These are phyloP conservation scores for Anguilla marmorata DNA, from an alignment of 2,797 vertebrate species.

Conservation along the genomic window DNA sequence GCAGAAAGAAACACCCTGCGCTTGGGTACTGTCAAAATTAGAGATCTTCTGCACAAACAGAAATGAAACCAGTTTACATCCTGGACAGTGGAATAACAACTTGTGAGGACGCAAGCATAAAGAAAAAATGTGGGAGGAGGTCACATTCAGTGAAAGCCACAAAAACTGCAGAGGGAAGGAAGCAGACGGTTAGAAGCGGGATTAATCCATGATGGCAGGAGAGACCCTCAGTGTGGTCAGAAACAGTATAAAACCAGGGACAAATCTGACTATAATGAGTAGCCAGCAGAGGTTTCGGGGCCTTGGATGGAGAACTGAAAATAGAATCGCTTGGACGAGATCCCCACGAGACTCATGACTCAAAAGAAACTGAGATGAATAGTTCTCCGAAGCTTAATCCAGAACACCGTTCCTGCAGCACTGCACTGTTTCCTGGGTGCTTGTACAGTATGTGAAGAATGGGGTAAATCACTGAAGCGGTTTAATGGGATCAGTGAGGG, in stretches of 20 bases:
- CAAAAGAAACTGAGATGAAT: not conserved
- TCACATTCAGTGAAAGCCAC: not conserved
- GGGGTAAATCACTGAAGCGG: not conserved
- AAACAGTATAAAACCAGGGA: not conserved
- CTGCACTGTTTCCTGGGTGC: not conserved
- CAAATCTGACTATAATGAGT: conserved; percentile 8
- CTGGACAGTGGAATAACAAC: not conserved
- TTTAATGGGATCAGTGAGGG: not conserved
- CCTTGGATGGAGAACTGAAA: not conserved
- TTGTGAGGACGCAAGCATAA: not conserved
- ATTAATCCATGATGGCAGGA: not conserved
- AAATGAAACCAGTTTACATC: not conserved
- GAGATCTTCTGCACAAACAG: not conserved
- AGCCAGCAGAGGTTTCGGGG: not conserved
- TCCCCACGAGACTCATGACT: not conserved
- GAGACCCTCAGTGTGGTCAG: not conserved
- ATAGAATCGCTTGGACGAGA: not conserved
- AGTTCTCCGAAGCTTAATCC: not conserved
- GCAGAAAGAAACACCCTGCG: not conserved
- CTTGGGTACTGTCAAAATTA: not conserved
- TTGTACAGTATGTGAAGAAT: not conserved
- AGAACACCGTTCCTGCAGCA: not conserved
- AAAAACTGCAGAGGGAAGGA: not conserved
- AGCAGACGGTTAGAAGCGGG: not conserved
- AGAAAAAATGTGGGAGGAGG: not conserved